Evolutionary conservation across 2,888 invertebrate species (phyloP), one percentile per base, ranked within the genome.

Genomic region (Dexiosoma caninum): DNA sequence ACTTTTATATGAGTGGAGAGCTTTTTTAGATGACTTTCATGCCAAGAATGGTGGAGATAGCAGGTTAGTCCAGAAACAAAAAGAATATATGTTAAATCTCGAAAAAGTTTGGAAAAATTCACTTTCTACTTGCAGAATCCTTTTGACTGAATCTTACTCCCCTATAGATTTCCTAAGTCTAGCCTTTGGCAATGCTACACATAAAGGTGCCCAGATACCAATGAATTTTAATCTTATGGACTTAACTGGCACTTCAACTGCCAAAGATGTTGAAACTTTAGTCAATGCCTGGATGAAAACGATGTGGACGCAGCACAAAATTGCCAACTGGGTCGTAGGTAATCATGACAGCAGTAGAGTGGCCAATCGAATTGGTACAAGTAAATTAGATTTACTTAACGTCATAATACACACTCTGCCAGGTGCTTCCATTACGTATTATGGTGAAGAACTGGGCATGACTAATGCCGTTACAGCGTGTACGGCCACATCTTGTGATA

Each of bases 381-480:
- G 92, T 81, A 92, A 94, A 87, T 92, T 93, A 0, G 94, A 95
- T 81, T 92, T 93, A 0, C 87, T 95, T 3, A 95, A 94, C 87
- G 92, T 94, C 85, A 89, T 97, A 67, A 92, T 93, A 76, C 91
- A 95, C 86, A 88, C 95, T 12, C 90, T 97, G 23, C 95, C 95
- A 0, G 96, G 96, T 37, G 93, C 94, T 0, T 92, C 94, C 0
- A 92, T 95, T n/a, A 94, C 94, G 0, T 96, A 96, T 89, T 95
- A 96, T 85, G 95, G 95, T 0, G 95, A 95, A 85, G 95, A 95
- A 88, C 92, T 95, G 40, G 94, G 92, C 1, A 93, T 95, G 93
- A 83, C 87, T 27, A 90, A 91, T 51, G 87, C 90, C 8, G 84
- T 86, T 4, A 90, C 94, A 1, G 91, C 86, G 59, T 89, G 88